Evolutionary conservation across 2,888 invertebrate genomes (phyloP).

Genomic region (Apoderus coryli): DNA sequence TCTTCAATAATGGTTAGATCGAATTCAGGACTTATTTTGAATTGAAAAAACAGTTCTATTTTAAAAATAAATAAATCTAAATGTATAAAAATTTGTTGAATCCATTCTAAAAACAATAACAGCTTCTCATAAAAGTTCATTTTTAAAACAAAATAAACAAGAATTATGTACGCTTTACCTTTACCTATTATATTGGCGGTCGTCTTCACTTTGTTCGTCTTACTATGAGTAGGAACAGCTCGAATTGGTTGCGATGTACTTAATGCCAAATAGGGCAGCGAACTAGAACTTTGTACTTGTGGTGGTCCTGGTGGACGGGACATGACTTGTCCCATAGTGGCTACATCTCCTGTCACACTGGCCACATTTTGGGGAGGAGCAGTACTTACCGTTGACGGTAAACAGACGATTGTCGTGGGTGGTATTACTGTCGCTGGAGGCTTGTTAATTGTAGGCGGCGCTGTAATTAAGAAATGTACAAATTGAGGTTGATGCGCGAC

Average conservation of each 20-base stretch:
- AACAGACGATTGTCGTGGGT: conserved; percentile 38
- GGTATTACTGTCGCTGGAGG: conserved; percentile 35
- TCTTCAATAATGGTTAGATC: too few relatives aligned
- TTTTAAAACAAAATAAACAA: too few relatives aligned
- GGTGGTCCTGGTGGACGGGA: conserved; percentile 23
- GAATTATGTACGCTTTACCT: too few relatives aligned
- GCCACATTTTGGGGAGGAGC: conserved; percentile 26
- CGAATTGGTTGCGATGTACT: conserved; percentile 37
- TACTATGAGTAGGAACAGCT: conserved; percentile 33
- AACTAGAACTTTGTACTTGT: conserved; percentile 34
- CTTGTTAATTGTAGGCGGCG: conserved; percentile 19
- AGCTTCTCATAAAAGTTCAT: too few relatives aligned
- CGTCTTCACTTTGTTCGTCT: conserved; percentile 31
- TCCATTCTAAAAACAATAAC: too few relatives aligned
- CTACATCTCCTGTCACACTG: too few relatives aligned
- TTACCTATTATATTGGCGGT: conserved; percentile 17
- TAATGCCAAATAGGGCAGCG: conserved; percentile 36
- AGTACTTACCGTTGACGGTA: conserved; percentile 31
- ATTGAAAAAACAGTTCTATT: too few relatives aligned
- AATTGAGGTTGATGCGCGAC: not conserved
- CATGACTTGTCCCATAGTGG: too few relatives aligned
- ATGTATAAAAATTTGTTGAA: too few relatives aligned
- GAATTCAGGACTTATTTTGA: too few relatives aligned
- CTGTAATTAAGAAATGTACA: conserved; percentile 3
- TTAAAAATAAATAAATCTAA: too few relatives aligned